phyloP scores from a whole-genome alignment of 2,888 invertebrate genomes.

The Quadroppia sp. region DNA sequence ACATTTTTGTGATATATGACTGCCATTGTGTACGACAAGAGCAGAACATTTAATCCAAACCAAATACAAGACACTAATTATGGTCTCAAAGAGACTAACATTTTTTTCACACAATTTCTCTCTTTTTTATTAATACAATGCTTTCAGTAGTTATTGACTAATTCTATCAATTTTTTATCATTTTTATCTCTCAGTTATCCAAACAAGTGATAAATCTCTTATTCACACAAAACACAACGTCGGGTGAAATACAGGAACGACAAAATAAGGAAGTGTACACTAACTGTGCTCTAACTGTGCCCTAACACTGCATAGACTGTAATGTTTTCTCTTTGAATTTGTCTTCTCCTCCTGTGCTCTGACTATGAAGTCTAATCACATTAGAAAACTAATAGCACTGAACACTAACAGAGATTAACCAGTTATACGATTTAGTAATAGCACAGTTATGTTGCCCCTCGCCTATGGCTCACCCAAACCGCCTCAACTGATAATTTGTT shows the following conservation, averaged over 20 bases:
- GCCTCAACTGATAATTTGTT: background rate
- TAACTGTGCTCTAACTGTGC: background rate
- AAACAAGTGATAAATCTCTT: conserved; percentile 7
- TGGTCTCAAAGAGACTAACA: background rate
- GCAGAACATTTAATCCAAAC: conserved; percentile 10
- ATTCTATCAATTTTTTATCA: background rate
- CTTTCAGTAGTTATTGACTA: conserved; percentile 6
- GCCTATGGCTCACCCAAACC: background rate
- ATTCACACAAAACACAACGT: background rate
- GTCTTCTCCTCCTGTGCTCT: background rate
- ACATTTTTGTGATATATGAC: background rate
- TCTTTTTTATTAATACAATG: background rate
- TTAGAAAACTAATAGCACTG: conserved; percentile 12
- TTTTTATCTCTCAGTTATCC: conserved; percentile 4
- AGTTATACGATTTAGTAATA: conserved; percentile 12
- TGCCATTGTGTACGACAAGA: conserved; percentile 16
- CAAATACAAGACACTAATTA: conserved; percentile 4
- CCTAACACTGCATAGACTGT: too few species aligned
- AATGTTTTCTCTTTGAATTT: background rate
- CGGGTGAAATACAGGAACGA: conserved; percentile 22
- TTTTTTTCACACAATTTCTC: background rate
- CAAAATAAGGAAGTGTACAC: background rate
- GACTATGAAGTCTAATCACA: background rate
- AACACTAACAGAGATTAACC: conserved; percentile 10
- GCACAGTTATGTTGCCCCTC: background rate